Conservation (phyloP, 2,797 vertebrate species). For the Carcharodon carcharias region DNA sequence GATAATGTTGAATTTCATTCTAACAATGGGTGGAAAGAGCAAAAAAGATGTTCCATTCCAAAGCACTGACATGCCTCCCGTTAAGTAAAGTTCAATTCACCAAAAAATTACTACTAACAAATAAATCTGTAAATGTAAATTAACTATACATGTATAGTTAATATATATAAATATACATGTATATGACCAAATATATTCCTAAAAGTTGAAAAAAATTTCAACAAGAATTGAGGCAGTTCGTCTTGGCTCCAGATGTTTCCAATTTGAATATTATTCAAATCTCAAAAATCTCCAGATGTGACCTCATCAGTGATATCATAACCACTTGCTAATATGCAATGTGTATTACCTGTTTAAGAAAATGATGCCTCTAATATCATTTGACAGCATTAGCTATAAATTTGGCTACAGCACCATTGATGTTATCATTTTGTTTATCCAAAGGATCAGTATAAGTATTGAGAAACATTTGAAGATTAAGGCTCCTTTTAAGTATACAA, state of each 20-base stretch:
- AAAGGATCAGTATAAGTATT: background rate
- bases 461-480: background rate
- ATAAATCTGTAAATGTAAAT: background rate
- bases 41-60: background rate
- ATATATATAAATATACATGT: too few species aligned
- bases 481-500: too few species aligned
- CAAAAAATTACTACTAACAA: background rate
- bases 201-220: background rate
- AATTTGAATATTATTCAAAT: background rate
- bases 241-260: slow-evolving; percentile 3
- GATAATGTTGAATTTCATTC: background rate
- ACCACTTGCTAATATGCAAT: background rate
- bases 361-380: background rate
- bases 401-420: background rate
- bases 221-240: background rate
- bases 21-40: background rate
- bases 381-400: background rate
- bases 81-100: background rate
- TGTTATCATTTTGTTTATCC: background rate
- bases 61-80: background rate
- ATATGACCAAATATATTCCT: background rate
- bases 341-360: background rate
- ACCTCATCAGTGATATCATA: slow-evolving; percentile 17
- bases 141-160: background rate
- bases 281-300: slow-evolving; percentile 6